phyloP scores from a whole-genome alignment of 2,888 invertebrate genomes.

The Orthosia incerta region DNA sequence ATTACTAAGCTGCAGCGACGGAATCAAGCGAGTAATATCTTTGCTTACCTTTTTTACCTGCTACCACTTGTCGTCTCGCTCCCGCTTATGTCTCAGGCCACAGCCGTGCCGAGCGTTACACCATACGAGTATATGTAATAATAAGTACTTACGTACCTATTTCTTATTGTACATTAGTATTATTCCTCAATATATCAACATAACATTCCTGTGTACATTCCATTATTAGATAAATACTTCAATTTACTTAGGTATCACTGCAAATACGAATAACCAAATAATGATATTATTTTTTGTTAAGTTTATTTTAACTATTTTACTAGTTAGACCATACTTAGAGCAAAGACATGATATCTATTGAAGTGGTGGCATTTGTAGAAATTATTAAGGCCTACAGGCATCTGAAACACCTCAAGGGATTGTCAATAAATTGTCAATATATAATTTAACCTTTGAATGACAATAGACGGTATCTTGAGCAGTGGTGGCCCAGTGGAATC shows the following conservation, averaged over 20 bases:
- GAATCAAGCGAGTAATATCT: background rate
- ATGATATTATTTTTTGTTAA: conserved; percentile 32
- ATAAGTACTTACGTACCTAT: conserved; percentile 2
- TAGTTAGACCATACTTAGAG: background rate
- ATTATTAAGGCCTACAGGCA: background rate
- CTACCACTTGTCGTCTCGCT: conserved; percentile 2
- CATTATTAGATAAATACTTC: conserved; percentile 18
- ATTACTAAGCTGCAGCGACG: background rate
- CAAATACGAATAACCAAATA: conserved; percentile 57
- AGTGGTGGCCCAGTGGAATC: too few relatives aligned
- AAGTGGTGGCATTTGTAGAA: background rate
- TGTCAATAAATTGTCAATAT: background rate
- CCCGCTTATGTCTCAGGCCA: conserved; percentile 2
- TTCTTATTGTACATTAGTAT: conserved; percentile 1
- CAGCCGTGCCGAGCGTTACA: background rate
- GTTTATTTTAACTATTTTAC: conserved; percentile 23
- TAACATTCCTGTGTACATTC: conserved; percentile 55
- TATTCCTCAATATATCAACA: conserved; percentile 16
- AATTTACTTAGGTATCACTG: conserved; percentile 26
- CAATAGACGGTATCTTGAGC: background rate
- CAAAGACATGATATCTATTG: background rate
- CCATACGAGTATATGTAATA: background rate
- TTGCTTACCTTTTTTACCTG: background rate
- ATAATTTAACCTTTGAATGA: background rate
- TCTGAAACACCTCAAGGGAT: background rate